Conservation (phyloP, 2,797 vertebrate genomes). For the Sciaenops ocellatus region DNA sequence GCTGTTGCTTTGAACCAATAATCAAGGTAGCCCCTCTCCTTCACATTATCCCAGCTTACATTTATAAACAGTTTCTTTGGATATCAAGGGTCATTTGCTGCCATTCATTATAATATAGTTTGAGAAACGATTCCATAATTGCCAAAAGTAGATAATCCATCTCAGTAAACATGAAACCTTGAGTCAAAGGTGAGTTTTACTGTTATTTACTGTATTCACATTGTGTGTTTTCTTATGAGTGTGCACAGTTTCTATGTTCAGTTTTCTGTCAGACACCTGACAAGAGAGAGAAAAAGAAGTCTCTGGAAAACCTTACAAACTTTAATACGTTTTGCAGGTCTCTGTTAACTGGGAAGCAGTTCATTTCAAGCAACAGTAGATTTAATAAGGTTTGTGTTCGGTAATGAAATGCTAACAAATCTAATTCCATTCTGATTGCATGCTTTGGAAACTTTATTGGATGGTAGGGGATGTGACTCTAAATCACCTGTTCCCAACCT, state of each 20-base stretch:
- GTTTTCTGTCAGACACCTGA: background rate
- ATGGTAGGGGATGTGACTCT: background rate
- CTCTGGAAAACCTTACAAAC: background rate
- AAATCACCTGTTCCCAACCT: background rate
- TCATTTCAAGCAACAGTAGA: conserved; percentile 29
- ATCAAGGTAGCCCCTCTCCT: conserved; percentile 44
- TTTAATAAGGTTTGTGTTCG: conserved; percentile 24
- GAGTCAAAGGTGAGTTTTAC: background rate
- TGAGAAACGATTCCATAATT: conserved; percentile 26
- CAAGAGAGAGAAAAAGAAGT: background rate
- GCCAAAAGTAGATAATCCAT: conserved; percentile 3
- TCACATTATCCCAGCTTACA: conserved; percentile 49
- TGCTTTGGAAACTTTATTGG: conserved; percentile 2
- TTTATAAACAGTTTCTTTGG: conserved; percentile 39
- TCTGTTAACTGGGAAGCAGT: background rate
- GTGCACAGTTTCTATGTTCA: background rate
- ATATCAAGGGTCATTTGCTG: background rate
- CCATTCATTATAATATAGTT: conserved; percentile 8
- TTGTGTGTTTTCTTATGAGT: background rate
- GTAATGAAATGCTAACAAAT: conserved; percentile 13
- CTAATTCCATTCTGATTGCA: conserved; percentile 3
- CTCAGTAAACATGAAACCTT: conserved; percentile 11
- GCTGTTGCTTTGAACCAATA: conserved; percentile 58
- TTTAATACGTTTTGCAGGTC: background rate
- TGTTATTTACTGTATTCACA: background rate